Evolutionary conservation across 2,797 vertebrate genomes (phyloP), one percentile per base, ranked within the genome.

Genomic region (Lutjanus argentimaculatus): DNA sequence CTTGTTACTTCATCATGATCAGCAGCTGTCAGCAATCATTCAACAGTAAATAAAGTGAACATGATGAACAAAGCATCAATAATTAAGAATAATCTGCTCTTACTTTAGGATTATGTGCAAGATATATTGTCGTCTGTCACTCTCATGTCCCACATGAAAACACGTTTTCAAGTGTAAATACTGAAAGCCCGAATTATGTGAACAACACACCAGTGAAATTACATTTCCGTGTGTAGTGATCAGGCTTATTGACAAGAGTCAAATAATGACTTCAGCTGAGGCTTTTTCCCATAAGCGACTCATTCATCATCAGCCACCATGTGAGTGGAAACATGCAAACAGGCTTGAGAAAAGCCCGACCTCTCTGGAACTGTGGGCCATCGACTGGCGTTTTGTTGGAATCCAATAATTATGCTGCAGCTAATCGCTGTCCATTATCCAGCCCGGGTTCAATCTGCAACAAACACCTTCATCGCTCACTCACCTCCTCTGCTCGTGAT

Each of bases 341-440:
- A n/a, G 67, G 56, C 53, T 45, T 2, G 63, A 84, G 56, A 77
- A 61, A 53, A 19, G 72, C 55, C 42, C 40, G 51, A 78, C 82
- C 83, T 69, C 80, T 67, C 42, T 12, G 81, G 67, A 64, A 53
- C 64, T 2, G 42, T 0, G 2, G 58, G 56, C 59, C 74, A 75
- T 82, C 58, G 19, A 75, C 77, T 51, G 45, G 19, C 8, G 25
- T 67, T 90, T 81, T 53, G 73, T 52, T 68, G 70, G 82, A 89
- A 84, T 90, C 81, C 79, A 65, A 79, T 84, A 89, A 91, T 91
- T 88, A 89, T 67, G 72, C 53, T 49, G 58, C 11, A 22, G 75
- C 83, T 92, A 90, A 92, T 92, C 62, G 51, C 72, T 2, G 71
- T 78, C 84, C 74, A 88, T 91, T 90, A 88, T 69, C 67, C 58